These are phyloP conservation scores for Enteromius viviparus DNA, from an alignment of 2,797 vertebrate species.

Conservation along the genomic window DNA sequence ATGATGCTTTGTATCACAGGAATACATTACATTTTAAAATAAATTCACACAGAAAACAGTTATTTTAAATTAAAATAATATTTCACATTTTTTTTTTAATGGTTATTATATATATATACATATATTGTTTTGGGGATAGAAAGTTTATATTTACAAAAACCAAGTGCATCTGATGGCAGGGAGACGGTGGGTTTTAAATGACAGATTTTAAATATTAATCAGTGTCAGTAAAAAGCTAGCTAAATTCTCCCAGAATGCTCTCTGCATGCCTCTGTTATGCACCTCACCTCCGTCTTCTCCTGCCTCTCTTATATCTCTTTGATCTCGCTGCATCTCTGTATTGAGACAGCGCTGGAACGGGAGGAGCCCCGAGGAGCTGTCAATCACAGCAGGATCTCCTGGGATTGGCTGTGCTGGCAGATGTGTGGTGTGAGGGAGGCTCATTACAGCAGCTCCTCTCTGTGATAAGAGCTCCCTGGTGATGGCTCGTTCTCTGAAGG, in stretches of 20 bases:
- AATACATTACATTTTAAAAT: too few species aligned
- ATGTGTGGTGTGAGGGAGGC: slow-evolving; percentile 74
- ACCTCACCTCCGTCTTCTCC: neutral
- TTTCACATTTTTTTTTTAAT: too few species aligned
- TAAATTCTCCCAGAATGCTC: slow-evolving; percentile 29
- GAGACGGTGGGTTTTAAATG: slow-evolving; percentile 1
- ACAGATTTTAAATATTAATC: slow-evolving; percentile 15
- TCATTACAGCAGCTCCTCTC: slow-evolving; percentile 80
- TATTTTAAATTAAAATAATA: too few species aligned
- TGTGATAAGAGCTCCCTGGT: slow-evolving; percentile 67
- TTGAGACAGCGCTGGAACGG: slow-evolving; percentile 48
- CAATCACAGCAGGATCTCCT: slow-evolving; percentile 73
- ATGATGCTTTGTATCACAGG: too few species aligned
- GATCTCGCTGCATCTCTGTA: slow-evolving; percentile 25
- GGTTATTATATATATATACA: too few species aligned
- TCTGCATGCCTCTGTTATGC: neutral
- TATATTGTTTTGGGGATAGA: neutral
- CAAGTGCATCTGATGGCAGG: neutral
- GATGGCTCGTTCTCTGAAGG: slow-evolving; percentile 23
- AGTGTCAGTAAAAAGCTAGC: neutral
- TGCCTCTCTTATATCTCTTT: neutral
- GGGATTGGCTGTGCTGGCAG: slow-evolving; percentile 77
- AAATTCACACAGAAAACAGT: too few species aligned
- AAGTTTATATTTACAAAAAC: neutral
- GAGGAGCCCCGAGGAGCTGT: slow-evolving; percentile 73